Evolutionary conservation across 2,113 vertebrate genomes (phyloP), one percentile per base, ranked within the genome.

Genomic region (Pseudopodoces humilis): DNA sequence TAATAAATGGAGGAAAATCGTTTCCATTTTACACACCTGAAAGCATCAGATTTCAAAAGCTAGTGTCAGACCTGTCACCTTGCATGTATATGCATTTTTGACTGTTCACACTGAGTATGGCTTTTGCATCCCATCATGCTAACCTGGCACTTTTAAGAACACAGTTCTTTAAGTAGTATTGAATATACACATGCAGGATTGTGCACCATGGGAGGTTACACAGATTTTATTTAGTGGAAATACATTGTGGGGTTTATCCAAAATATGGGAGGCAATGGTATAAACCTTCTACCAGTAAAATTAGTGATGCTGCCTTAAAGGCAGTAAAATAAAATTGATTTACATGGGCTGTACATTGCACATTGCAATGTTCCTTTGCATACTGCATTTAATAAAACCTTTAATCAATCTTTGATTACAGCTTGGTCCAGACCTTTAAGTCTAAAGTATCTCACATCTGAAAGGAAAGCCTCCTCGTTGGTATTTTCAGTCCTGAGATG

Each of bases 1-100:
- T 96, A 94, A 95, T 96, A 97, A 97, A 96, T 47, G 80, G 91
- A 86, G 22, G 62, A 58, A 97, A 97, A 95, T 76, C 0, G 43
- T 88, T 96, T 95, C 79, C 63, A 80, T 92, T 96, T 89, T 92
- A 95, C 56, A 86, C 33, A 76, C 58, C 82, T 76, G 67, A 86
- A 96, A 94, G 46, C 53, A 91, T 92, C 86, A 68, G 50, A 63
- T 95, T 95, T 84, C 93, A 76, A 90, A 94, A 86, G 59, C 9
- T 9, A 13, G 10, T 44, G 70, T 94, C 85, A 87, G 81, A 56
- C 44, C 56, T 83, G 83, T 86, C 64, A 83, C 77, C 47, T 72
- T 76, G 37, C 31, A 27, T 53, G 33, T 75, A 23, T 64, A 15
- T 5, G 17, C 0, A 4, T 30, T 90, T 95, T 78, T 80, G 87